Base-by-base conservation (phyloP, 2,888 invertebrate genomes). In the Chirona hameri region DNA sequence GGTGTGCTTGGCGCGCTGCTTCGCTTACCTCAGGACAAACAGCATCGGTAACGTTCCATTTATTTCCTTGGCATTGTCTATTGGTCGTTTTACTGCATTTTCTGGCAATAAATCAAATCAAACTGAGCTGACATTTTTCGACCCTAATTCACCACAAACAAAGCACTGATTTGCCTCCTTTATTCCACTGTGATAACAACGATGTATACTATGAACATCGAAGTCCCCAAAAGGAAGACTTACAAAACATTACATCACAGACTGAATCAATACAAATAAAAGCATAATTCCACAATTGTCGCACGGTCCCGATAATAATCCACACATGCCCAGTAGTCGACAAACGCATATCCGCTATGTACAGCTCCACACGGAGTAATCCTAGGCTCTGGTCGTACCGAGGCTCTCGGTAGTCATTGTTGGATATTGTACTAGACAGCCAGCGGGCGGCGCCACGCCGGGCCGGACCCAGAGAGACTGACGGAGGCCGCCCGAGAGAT, bases 171-270 rank as follows among this genome's bases (percentile, higher is more conserved):
- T 72, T 31, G 72, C 72, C 21, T 72, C 72, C 72, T 72, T 72
- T 72, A 72, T 72, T 72, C 65, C 65, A 65, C 7, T 31, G 72
- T 72, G 72, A 72, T 72, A 72, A 72, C 72, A 72, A 72, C 72
- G 72, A 31, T 72, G 72, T 31, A 29, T 15, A 31, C 31, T 18
- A 31, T 69, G 31, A 31, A 29, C 31, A 72, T 72, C 72, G 31
- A 31, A 21, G 21, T 31, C 29, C 27, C 72, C 72, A 72, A 72
- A 72, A 72, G 72, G 72, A 72, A 72, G 72, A 31, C 72, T 72
- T 21, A 72, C 72, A 21, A 31, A 72, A 31, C 31, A 18, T 15
- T 29, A 31, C 72, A 72, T 72, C 72, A 72, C 72, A 72, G 72
- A 72, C 72, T 72, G 72, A 27, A 52, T 52, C 52, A 72, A 72